Evolutionary conservation across 2,888 invertebrate genomes (phyloP), one percentile per base, ranked within the genome.

Genomic region (Drosophila suboccidentalis): DNA sequence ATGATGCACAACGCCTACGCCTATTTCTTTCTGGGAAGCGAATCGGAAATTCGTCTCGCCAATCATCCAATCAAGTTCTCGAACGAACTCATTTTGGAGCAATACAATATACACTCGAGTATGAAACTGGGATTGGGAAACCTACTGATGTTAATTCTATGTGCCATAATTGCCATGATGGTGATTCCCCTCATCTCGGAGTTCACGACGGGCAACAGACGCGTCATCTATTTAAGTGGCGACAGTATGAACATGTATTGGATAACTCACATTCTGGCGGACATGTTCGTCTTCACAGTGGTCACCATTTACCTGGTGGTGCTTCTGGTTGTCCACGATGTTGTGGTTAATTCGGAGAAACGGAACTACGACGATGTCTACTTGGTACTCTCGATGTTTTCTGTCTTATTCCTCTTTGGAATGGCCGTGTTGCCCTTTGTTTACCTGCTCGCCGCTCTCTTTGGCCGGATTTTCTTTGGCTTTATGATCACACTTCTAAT

Each of bases 1-100:
- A 38, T 71, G 41, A 9, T 71, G n/a, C 71, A 71, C 26, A 67
- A 71, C 44, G 61, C 71, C 1, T 5, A 62, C 4, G 51, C 59
- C 3, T 36, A 26, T 10, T n/a, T 44, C 5, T 17, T 22, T 2
- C 15, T 57, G 3, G 54, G 51, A 1, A 9, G 15, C 1, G 1
- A 11, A 0, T 22, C 38, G 8, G 34, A 57, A 1, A 61, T 70
- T 34, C 32, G 9, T 0, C 19, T 70, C 4, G 5, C 34, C 15
- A 70, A 70, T 22, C 11, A 43, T 38, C 71, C 71, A 5, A 13
- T 67, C 4, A 1, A 10, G 3, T 58, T 53, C 15, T 39, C 38
- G 0, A 22, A 34, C 9, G 19, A n/a, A 0, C 4, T 26, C 1
- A 39, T 44, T 9, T 15, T 67, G 17, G 38, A 50, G 1, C 19